Evolutionary conservation across 2,113 vertebrate species (phyloP).

Genomic region (Thamnaconus septentrionalis): DNA sequence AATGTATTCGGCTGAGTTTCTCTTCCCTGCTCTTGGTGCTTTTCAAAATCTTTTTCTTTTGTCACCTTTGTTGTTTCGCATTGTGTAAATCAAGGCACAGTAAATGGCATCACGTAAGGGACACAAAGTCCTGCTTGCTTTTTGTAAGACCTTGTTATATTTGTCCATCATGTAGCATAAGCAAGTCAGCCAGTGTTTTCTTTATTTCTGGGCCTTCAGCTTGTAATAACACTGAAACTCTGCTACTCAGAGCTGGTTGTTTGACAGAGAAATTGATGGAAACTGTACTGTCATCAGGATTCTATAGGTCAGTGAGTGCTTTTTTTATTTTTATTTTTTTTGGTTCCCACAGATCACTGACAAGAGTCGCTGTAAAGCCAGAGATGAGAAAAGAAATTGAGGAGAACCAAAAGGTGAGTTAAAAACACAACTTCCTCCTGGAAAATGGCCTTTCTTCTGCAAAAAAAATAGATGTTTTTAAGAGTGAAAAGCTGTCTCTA

Average conservation of each 20-base stretch:
- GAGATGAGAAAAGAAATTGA: constrained; percentile 92
- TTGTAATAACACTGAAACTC: constrained; percentile 56
- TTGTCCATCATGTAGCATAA: too few species aligned
- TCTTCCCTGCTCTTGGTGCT: constrained; percentile 13
- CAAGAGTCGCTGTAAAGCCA: constrained; percentile 85
- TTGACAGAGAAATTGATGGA: constrained; percentile 70
- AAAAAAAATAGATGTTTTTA: too few species aligned
- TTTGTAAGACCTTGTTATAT: too few species aligned
- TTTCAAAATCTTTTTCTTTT: constrained; percentile 13
- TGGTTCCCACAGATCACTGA: constrained; percentile 88
- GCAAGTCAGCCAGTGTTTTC: constrained; percentile 15
- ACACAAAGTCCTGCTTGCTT: constrained; percentile 19
- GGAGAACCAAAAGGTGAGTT: constrained; percentile 94
- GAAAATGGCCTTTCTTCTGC: too few species aligned
- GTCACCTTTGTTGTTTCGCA: constrained; percentile 18
- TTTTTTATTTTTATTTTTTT: constrained; percentile 76
- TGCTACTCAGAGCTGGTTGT: constrained; percentile 70
- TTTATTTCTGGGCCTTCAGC: constrained; percentile 35
- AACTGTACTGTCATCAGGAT: constrained; percentile 57
- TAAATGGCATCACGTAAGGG: constrained; percentile 27
- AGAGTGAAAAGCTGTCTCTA: too few species aligned
- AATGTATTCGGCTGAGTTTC: constrained; percentile 33
- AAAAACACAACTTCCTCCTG: constrained; percentile 12
- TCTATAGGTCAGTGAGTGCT: constrained; percentile 64
- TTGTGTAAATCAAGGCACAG: constrained; percentile 21